phyloP scores from a whole-genome alignment of 2,888 invertebrate genomes.

The Dryobotodes eremita region DNA sequence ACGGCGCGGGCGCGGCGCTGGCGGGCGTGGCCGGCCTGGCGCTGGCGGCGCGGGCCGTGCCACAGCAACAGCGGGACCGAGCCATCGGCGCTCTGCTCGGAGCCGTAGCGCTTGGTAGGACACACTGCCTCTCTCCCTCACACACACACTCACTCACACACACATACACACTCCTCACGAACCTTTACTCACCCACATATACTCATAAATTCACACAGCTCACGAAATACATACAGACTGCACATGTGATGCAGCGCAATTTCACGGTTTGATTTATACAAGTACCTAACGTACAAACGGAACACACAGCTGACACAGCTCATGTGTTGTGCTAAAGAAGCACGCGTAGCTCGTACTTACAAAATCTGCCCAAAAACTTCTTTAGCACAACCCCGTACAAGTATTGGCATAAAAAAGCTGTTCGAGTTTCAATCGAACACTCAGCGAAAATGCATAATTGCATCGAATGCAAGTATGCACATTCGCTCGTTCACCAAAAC shows the following conservation, averaged over 20 bases:
- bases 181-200: no score
- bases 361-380: not conserved
- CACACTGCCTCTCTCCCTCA: no score
- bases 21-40: constrained; percentile 83
- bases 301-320: not conserved
- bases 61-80: constrained; percentile 67
- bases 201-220: not conserved
- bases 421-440: no score
- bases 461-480: no score
- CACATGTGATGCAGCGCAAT: not conserved
- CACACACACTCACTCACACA: not conserved
- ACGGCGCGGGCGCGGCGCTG: constrained; percentile 82
- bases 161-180: not conserved
- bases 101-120: constrained; percentile 82
- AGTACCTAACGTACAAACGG: not conserved
- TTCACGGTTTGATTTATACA: not conserved
- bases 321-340: not conserved
- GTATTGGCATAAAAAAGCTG: not conserved
- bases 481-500: no score
- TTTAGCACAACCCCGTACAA: not conserved
- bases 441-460: no score
- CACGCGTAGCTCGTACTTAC: not conserved
- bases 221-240: not conserved
- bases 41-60: constrained; percentile 76
- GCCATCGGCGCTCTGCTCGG: constrained; percentile 82